phyloP scores from a whole-genome alignment of 2,113 vertebrate species.

The Pterocles gutturalis region DNA sequence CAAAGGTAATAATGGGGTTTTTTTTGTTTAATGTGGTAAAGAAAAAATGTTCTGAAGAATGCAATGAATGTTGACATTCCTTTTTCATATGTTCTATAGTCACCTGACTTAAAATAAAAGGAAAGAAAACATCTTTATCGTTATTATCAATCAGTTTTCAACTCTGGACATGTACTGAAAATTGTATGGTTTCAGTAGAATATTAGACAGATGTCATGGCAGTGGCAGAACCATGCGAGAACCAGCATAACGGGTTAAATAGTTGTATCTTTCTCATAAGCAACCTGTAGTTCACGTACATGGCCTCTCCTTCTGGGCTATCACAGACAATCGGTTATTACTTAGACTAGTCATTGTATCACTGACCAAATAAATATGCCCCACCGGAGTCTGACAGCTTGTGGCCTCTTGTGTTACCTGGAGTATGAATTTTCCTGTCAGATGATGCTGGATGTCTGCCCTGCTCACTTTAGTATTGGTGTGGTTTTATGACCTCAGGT shows the following conservation, averaged over 20 bases:
- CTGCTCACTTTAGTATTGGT: background rate
- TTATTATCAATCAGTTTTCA: background rate
- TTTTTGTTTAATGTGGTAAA: background rate
- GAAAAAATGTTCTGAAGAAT: background rate
- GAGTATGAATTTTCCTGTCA: background rate
- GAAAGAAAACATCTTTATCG: background rate
- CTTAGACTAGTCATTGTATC: background rate
- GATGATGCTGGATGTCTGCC: background rate
- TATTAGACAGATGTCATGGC: background rate
- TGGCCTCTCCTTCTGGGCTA: background rate
- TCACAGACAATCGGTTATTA: background rate
- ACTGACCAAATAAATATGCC: background rate
- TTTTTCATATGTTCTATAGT: background rate
- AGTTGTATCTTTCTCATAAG: background rate
- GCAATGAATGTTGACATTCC: background rate
- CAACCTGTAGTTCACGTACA: background rate
- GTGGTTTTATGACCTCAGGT: background rate
- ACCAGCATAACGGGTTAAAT: background rate
- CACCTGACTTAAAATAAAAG: background rate
- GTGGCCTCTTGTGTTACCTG: background rate
- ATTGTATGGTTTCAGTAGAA: background rate
- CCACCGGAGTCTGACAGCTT: background rate
- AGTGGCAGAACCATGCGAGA: background rate
- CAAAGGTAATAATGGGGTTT: background rate
- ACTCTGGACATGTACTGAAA: background rate